phyloP scores from a whole-genome alignment of 2,888 invertebrate species.

The Calameuta idolon region DNA sequence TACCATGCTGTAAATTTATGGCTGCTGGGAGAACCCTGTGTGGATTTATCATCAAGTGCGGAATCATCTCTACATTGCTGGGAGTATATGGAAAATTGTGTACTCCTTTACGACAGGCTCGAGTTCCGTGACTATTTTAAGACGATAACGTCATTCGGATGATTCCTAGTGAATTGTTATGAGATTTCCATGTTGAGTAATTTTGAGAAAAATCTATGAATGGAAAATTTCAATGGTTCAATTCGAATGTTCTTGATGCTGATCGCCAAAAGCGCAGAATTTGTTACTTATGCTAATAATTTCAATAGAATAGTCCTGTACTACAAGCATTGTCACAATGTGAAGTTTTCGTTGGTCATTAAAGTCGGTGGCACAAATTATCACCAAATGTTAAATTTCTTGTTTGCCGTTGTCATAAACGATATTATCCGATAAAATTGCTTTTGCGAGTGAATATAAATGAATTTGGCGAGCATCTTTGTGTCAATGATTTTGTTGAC shows the following conservation, averaged over 20 bases:
- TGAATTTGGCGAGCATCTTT: background rate
- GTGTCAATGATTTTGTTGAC: background rate
- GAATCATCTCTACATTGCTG: background rate
- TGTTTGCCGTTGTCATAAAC: too few species aligned
- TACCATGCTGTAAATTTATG: background rate
- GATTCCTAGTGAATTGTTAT: background rate
- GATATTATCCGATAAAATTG: background rate
- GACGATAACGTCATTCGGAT: background rate
- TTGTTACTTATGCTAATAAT: background rate
- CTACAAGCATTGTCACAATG: background rate
- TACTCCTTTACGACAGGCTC: background rate
- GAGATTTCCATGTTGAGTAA: background rate
- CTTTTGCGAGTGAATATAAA: background rate
- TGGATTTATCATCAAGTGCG: background rate
- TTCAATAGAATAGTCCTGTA: background rate
- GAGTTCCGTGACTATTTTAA: background rate
- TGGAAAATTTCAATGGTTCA: too few species aligned
- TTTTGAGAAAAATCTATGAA: background rate
- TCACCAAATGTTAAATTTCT: background rate
- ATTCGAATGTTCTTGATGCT: background rate
- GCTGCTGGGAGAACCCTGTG: background rate
- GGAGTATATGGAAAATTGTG: background rate
- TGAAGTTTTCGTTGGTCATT: background rate
- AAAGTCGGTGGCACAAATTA: background rate
- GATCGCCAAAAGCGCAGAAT: background rate